Conservation (phyloP, 2,888 invertebrate genomes). For the Acanthopleura granulata region DNA sequence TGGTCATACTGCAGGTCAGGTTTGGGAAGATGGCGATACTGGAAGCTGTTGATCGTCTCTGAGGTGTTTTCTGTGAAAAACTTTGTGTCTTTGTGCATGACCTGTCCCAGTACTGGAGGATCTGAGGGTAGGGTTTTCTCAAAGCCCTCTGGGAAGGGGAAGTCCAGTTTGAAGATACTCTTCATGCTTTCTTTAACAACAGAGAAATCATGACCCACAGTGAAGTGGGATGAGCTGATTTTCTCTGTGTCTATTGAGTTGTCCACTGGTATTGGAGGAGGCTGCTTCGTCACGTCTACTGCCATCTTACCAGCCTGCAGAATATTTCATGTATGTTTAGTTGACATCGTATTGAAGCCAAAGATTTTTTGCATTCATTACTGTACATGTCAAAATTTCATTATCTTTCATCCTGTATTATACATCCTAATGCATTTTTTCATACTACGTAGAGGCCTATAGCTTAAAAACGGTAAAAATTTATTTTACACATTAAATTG, state of each 20-base stretch:
- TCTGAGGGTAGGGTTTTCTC: constrained; percentile 42
- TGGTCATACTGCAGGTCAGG: constrained; percentile 45
- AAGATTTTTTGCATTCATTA: too few relatives aligned
- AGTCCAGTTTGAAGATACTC: constrained; percentile 61
- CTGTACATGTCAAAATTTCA: too few relatives aligned
- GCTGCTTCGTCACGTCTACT: constrained; percentile 24
- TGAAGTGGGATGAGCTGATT: constrained; percentile 54
- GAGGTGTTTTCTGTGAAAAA: constrained; percentile 56
- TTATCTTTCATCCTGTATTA: too few relatives aligned
- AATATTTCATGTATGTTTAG: too few relatives aligned
- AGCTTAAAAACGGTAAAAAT: too few relatives aligned
- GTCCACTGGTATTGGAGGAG: constrained; percentile 30
- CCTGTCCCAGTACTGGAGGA: constrained; percentile 57
- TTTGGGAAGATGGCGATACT: constrained; percentile 47
- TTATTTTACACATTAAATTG: too few relatives aligned
- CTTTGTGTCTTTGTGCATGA: constrained; percentile 58
- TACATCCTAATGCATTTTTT: too few relatives aligned
- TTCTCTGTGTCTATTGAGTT: not conserved
- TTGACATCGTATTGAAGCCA: too few relatives aligned
- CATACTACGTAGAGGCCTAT: too few relatives aligned
- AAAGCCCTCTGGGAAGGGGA: constrained; percentile 45
- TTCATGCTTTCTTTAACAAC: constrained; percentile 44
- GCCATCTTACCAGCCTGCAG: not conserved
- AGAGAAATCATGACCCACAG: constrained; percentile 52
- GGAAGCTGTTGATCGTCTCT: constrained; percentile 54